These are phyloP conservation scores for Eupithecia tripunctaria DNA, from an alignment of 2,888 invertebrate species.

Conservation along the genomic window DNA sequence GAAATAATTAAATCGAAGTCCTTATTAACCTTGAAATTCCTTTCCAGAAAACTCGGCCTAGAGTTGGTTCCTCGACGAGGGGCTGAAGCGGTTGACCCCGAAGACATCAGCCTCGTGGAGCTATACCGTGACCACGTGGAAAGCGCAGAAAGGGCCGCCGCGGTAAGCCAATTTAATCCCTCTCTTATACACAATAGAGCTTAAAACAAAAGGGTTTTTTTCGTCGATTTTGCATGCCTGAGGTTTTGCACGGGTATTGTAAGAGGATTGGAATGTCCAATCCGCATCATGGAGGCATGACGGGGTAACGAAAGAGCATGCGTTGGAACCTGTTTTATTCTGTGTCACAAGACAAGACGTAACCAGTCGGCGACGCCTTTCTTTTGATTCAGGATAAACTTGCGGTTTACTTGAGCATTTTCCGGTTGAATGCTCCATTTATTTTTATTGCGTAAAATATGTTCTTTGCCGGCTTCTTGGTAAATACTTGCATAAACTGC, in stretches of 20 bases:
- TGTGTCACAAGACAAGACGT: conserved; percentile 40
- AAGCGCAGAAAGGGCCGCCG: conserved; percentile 89
- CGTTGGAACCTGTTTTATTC: conserved; percentile 42
- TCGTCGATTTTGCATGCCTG: conserved; percentile 38
- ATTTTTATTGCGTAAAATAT: conserved; percentile 4
- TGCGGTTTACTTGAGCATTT: conserved; percentile 22
- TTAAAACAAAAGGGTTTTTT: conserved; percentile 25
- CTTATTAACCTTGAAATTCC: conserved; percentile 29
- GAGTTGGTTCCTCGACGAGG: conserved; percentile 96
- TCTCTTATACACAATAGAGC: conserved; percentile 19
- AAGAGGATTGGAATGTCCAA: conserved; percentile 46
- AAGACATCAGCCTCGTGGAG: conserved; percentile 94
- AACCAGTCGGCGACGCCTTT: conserved; percentile 34
- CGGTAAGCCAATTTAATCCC: conserved; percentile 82
- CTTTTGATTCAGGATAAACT: conserved; percentile 33
- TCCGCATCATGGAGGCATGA: conserved; percentile 38
- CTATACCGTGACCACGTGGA: conserved; percentile 92
- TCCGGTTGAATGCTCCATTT: conserved; percentile 23
- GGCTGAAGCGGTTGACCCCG: conserved; percentile 95
- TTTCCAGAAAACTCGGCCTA: conserved; percentile 92
- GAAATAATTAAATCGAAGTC: neutral
- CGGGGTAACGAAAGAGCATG: conserved; percentile 40
- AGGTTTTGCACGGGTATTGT: conserved; percentile 41
- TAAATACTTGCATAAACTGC: neutral
- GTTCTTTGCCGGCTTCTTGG: neutral